A percentile compares a stretch with the other conserved stretches of the same genome.
Conservation (phyloP, 2,888 invertebrate species). For the Rotaria sp. region DNA sequence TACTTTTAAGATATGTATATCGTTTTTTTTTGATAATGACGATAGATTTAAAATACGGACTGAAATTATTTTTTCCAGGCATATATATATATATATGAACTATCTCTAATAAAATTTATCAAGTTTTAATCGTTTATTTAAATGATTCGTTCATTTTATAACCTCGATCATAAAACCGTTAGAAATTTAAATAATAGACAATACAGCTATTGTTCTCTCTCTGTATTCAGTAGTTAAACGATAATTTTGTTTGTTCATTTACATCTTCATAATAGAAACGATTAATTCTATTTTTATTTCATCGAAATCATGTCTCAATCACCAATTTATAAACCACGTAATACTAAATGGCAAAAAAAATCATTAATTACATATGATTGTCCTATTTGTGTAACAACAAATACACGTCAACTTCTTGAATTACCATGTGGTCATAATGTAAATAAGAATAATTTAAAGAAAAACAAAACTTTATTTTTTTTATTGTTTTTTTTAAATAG, state of each 20-base stretch:
- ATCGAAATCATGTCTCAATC: background rate
- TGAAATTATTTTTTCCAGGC: too few species aligned
- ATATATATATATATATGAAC: too few species aligned
- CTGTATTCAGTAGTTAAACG: background rate
- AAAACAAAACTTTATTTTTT: background rate
- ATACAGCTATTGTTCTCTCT: background rate
- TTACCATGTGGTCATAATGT: constrained; percentile 26
- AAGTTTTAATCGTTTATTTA: too few species aligned
- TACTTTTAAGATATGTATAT: too few species aligned
- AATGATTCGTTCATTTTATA: background rate
- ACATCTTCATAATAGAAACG: background rate
- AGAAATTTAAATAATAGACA: background rate
- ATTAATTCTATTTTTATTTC: background rate
- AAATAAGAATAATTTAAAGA: background rate
- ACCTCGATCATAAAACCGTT: background rate
- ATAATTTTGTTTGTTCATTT: background rate
- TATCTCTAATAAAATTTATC: too few species aligned
- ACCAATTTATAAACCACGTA: background rate
- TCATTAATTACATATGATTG: background rate
- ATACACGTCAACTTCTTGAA: background rate
- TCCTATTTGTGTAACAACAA: background rate
- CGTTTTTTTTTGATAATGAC: too few species aligned
- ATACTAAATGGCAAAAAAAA: background rate
- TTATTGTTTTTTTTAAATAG: background rate
- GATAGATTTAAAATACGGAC: too few species aligned